A percentile compares a stretch with the other conserved stretches of the same genome.
Conservation (phyloP, 2,797 vertebrate species). For the Betta splendens region DNA sequence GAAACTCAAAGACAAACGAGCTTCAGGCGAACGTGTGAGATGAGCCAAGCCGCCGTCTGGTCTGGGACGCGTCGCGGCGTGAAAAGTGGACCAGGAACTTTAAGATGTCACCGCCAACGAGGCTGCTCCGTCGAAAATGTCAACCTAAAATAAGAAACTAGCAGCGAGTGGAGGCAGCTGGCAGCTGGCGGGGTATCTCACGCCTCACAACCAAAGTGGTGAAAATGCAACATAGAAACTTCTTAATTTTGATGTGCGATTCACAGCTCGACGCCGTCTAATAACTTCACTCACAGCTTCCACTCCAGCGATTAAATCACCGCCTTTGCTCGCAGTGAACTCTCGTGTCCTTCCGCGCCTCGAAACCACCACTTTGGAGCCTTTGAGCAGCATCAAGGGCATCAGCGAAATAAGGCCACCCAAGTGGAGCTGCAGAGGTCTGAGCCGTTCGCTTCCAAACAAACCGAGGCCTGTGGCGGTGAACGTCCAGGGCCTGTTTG, state of each 20-base stretch:
- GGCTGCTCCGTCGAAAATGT: not conserved
- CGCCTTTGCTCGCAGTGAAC: slow-evolving; percentile 21
- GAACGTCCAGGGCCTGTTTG: slow-evolving; percentile 23
- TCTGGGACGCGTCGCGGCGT: slow-evolving; percentile 1
- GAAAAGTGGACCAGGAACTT: slow-evolving; percentile 2
- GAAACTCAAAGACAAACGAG: slow-evolving; percentile 35
- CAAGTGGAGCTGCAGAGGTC: slow-evolving; percentile 19
- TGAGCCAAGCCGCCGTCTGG: not conserved
- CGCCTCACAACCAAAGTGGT: not conserved
- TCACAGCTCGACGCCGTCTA: slow-evolving; percentile 22
- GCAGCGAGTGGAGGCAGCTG: not conserved
- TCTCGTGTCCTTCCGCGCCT: slow-evolving; percentile 15
- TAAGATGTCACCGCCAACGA: not conserved
- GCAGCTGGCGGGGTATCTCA: not conserved
- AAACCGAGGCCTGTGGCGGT: slow-evolving; percentile 35
- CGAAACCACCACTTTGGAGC: not conserved
- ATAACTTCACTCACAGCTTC: slow-evolving; percentile 36
- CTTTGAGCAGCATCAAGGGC: slow-evolving; percentile 9
- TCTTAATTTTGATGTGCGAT: slow-evolving; percentile 17
- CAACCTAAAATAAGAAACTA: slow-evolving; percentile 9
- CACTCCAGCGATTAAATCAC: slow-evolving; percentile 25
- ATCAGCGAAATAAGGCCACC: slow-evolving; percentile 56
- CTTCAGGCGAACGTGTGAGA: slow-evolving; percentile 8
- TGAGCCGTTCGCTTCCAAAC: slow-evolving; percentile 36
- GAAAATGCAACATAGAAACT: not conserved